Conservation (phyloP, 2,797 vertebrate species). For the Sebastes variabilis region DNA sequence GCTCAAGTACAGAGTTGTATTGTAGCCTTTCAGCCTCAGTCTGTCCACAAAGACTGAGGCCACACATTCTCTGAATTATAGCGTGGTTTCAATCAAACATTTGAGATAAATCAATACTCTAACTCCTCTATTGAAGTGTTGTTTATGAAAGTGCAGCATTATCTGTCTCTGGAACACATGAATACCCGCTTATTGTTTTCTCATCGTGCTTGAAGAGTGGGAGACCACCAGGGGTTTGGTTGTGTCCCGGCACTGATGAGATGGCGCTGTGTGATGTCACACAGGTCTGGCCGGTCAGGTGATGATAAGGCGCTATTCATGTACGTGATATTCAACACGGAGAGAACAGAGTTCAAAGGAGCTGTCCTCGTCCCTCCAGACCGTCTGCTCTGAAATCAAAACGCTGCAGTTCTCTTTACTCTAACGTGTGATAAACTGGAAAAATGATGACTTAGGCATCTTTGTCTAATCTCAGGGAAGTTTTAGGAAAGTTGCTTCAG, state of each 20-base stretch:
- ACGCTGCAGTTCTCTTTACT: constrained; percentile 35
- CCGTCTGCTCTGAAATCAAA: constrained; percentile 47
- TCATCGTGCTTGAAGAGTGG: constrained; percentile 51
- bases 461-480: constrained; percentile 32
- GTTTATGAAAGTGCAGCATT: constrained; percentile 53
- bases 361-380: constrained; percentile 35
- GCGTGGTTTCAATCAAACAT: constrained; percentile 40
- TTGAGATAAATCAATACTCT: constrained; percentile 42
- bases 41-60: constrained; percentile 29
- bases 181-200: constrained; percentile 58
- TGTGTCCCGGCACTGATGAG: constrained; percentile 34
- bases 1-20: constrained; percentile 3
- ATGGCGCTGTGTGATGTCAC: constrained; percentile 59
- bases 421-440: constrained; percentile 34
- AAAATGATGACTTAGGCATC: constrained; percentile 43
- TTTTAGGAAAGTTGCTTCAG: constrained; percentile 35
- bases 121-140: constrained; percentile 25
- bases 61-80: constrained; percentile 46
- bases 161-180: constrained; percentile 59
- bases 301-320: constrained; percentile 51
- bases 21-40: constrained; percentile 12
- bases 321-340: constrained; percentile 45
- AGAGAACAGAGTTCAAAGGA: constrained; percentile 47
- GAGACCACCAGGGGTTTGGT: constrained; percentile 34
- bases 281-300: constrained; percentile 29